phyloP scores from a whole-genome alignment of 2,797 vertebrate species.

The Enteromius treurensis region DNA sequence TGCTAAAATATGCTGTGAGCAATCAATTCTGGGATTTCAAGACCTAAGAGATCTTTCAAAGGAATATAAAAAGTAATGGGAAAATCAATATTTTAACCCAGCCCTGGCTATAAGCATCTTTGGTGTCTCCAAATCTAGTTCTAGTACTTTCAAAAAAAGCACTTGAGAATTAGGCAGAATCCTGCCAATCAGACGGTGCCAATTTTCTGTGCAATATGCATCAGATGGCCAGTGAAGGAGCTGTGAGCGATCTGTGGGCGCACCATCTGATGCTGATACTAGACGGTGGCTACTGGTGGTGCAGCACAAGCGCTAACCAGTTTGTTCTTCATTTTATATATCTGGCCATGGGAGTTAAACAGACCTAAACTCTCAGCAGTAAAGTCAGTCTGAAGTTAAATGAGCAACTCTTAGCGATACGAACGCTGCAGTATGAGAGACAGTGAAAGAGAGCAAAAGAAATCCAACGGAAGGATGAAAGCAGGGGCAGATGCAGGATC shows the following conservation, averaged over 20 bases:
- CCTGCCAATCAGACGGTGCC: conserved; percentile 6
- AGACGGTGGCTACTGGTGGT: neutral
- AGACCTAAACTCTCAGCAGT: conserved; percentile 62
- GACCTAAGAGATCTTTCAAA: neutral
- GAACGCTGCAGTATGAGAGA: conserved; percentile 52
- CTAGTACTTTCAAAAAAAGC: neutral
- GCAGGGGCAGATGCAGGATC: conserved; percentile 60
- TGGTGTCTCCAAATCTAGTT: neutral
- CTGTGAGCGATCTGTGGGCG: conserved; percentile 22
- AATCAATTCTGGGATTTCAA: neutral
- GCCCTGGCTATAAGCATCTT: neutral
- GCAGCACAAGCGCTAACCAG: neutral
- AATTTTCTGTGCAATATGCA: conserved; percentile 20
- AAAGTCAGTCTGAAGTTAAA: conserved; percentile 53
- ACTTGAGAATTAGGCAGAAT: neutral
- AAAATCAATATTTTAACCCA: conserved; percentile 14
- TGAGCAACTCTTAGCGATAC: conserved; percentile 45
- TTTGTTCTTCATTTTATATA: conserved; percentile 7
- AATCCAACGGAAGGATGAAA: conserved; percentile 48
- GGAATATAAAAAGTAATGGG: neutral
- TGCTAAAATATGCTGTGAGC: neutral
- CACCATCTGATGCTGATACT: conserved; percentile 29
- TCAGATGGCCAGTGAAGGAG: conserved; percentile 39
- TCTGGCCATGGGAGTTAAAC: conserved; percentile 46
- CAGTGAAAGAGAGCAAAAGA: conserved; percentile 14